Evolutionary conservation across 2,797 vertebrate species (phyloP), one percentile per base, ranked within the genome.

Genomic region (Myripristis murdjan): DNA sequence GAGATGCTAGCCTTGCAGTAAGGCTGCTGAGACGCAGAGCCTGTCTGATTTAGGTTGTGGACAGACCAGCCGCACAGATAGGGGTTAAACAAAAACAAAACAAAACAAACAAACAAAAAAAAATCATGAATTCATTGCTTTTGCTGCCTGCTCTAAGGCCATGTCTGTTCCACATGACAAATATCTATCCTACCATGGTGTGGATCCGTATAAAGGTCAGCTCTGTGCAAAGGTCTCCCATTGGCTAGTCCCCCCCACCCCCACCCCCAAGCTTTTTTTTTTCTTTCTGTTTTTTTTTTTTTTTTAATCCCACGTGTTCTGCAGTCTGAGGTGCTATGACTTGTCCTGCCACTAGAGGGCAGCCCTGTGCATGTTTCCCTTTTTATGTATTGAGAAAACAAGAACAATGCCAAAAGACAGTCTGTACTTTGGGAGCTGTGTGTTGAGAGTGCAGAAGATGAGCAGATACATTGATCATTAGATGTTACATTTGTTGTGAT

Each of bases 401-500:
- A 81, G 59, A 79, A 49, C 54, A 59, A 88, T 77, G 91, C 91
- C 91, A 92, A 89, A 87, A 77, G 81, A 81, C 58, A 82, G 70
- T 83, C 18, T 78, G 86, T 82, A 75, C 48, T 44, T 75, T 16
- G 22, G 53, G 62, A 73, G 47, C 58, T 58, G 77, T 67, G 60
- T 48, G 75, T 57, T n/a, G 62, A 33, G 66, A 10, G 66, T 51
- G 86, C 16, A 22, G 77, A 70, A 44, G 73, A 80, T 46, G 12
- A 56, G n/a, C n/a, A n/a, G 64, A 44, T 63, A 77, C 77, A 81
- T 85, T 69, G 58, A 83, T 87, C 69, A 76, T 84, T 88, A 77
- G 79, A 55, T 85, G 85, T 92, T 88, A 85, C 78, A 81, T 86
- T 90, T 86, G 73, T 85, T 83, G 88, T 92, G 86, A 88, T 55